These are phyloP conservation scores for Acanthopleura granulata DNA, from an alignment of 2,888 invertebrate species.

Conservation along the genomic window DNA sequence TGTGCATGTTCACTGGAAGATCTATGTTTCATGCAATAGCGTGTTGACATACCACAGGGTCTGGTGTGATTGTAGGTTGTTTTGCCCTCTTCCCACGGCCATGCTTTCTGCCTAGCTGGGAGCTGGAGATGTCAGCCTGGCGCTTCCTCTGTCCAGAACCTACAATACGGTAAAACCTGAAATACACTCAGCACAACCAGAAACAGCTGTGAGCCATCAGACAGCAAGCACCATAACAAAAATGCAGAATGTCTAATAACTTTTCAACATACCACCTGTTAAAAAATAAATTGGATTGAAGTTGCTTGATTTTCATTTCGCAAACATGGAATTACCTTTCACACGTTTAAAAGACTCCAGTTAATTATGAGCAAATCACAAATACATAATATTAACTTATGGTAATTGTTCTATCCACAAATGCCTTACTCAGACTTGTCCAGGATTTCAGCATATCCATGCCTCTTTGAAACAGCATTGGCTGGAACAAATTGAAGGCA, in stretches of 20 bases:
- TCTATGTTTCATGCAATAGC: too few species aligned
- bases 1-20: too few species aligned
- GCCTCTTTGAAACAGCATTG: constrained; percentile 75
- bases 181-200: too few species aligned
- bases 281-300: too few species aligned
- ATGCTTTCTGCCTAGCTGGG: background rate
- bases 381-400: too few species aligned
- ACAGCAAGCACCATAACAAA: too few species aligned
- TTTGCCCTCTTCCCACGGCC: background rate
- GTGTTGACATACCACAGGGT: background rate
- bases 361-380: too few species aligned
- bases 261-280: too few species aligned
- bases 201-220: too few species aligned
- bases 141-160: constrained; percentile 20
- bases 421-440: constrained; percentile 45
- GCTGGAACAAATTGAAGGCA: constrained; percentile 79
- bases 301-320: too few species aligned
- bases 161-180: background rate
- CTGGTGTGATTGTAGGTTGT: background rate
- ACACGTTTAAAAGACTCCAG: too few species aligned
- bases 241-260: background rate
- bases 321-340: constrained; percentile 20
- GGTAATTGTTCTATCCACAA: too few species aligned
- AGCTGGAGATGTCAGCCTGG: background rate
- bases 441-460: constrained; percentile 66